Base-by-base conservation (phyloP, 2,888 invertebrate species). In the Heterodera filipjevi region DNA sequence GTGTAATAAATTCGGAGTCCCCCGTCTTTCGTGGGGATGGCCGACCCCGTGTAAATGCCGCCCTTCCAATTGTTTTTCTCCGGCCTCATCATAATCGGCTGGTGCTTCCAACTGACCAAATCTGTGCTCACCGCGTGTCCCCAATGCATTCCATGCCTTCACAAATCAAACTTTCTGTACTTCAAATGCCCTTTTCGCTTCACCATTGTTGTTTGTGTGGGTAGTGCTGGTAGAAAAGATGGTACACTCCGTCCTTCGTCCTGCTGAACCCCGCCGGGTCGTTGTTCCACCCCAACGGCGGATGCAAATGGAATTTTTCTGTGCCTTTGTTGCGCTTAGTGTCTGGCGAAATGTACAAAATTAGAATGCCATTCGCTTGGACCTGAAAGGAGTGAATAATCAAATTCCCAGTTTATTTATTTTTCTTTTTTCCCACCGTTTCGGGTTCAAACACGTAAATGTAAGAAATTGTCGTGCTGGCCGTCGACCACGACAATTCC, bases 201-300 rank as follows among this genome's bases (percentile, higher is more conserved):
- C 49, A 46, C 59, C 75, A 75, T 33, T 30, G 66, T 27, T 75
- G 66, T 10, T 32, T 59, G 66, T 75, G 75, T 19, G 75, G 75
- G 32, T 75, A 75, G 22, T 59, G 75, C 32, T 75, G 75, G 33
- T 75, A 75, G 35, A 46, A 75, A 8, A 75, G 19, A 44, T 75
- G 75, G 68, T 64, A 75, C 30, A 75, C 49, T 16, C 64, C 64
- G 46, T 75, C 75, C 19, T 19, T 16, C 3, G 75, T 64, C 19
- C 75, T 30, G 32, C 75, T 75, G 68, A 75, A 75, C 30, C 75
- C 75, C 46, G 46, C 59, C n/a, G 75, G 66, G 46, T 75, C 75
- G 59, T 75, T 75, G 30, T 22, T 75, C 75, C 75, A 75, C 16
- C 75, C 75, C 75, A 75, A 64, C 44, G 75, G 75, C 32, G 75